Evolutionary conservation across 2,797 vertebrate species (phyloP).

Genomic region (Rhinella marina): DNA sequence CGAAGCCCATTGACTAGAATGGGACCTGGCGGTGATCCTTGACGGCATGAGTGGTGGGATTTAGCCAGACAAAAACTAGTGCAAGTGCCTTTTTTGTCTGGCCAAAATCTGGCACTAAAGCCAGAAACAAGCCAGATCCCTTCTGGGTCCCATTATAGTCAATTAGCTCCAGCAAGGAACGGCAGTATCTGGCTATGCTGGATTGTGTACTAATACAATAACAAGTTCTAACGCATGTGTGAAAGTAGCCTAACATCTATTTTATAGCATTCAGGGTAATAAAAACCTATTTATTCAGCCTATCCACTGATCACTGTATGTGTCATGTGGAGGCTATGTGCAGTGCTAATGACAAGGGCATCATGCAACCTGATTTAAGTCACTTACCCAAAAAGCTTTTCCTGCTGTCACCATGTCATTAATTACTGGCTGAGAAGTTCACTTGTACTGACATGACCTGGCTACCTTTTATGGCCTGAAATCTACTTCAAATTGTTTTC

Average conservation of each 20-base stretch:
- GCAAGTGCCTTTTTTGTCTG: too few relatives aligned
- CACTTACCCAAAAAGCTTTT: slow-evolving; percentile 38
- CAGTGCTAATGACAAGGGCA: background rate
- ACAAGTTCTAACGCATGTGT: too few relatives aligned
- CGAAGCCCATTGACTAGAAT: too few relatives aligned
- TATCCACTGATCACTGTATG: background rate
- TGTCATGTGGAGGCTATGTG: background rate
- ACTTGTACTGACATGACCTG: slow-evolving; percentile 59
- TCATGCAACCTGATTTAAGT: slow-evolving; percentile 31
- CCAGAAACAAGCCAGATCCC: too few relatives aligned
- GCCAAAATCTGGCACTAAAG: too few relatives aligned
- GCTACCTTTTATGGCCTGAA: slow-evolving; percentile 52
- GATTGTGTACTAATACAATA: too few relatives aligned
- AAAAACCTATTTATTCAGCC: background rate
- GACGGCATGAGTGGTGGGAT: too few relatives aligned
- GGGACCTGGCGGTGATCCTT: too few relatives aligned
- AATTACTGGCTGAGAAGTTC: slow-evolving; percentile 54
- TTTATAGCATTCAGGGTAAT: background rate
- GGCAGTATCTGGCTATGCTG: too few relatives aligned
- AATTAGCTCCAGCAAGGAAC: too few relatives aligned
- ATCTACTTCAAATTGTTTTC: slow-evolving; percentile 51
- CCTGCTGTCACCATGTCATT: slow-evolving; percentile 48
- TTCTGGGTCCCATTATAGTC: too few relatives aligned
- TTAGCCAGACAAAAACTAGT: too few relatives aligned
- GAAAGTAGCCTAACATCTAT: background rate